Evolutionary conservation across 2,888 invertebrate species (phyloP), one percentile per base, ranked within the genome.

Genomic region (Scaptomyza polygonia): DNA sequence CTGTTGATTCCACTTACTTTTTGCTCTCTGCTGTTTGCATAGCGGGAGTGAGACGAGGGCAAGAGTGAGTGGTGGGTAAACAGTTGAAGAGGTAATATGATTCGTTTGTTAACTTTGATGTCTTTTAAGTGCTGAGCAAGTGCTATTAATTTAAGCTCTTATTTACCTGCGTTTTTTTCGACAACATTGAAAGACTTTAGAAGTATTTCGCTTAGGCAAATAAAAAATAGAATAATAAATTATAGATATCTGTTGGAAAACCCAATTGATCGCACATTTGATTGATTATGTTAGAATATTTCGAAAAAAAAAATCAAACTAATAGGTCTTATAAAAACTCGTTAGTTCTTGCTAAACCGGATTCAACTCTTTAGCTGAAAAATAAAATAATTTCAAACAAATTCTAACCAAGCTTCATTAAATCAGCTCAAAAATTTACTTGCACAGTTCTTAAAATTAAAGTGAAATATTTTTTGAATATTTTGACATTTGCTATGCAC

Each of bases 1-100:
- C 78, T 83, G 64, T 86, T 89, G 84, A 73, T 71, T 79, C 69
- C 66, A 65, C 68, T 27, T 44, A 34, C 21, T 63, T 44, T 64
- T 64, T 69, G 56, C 59, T 48, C n/a, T 78, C 30, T 65, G 72
- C 67, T 55, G 53, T 70, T 58, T 63, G 57, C 59, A 44, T 43
- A 9, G 3, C 1, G 12, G 5, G n/a, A 5, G 43, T 8, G 64
- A 34, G 9, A 57, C n/a, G 58, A 51, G 29, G 8, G 54, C 14
- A 3, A 12, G 27, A 3, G 14, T 2, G 2, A 9, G 29, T 11
- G 8, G 3, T 6, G 11, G 9, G 5, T 1, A 9, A 8, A 30
- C 4, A 11, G 9, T 7, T 32, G 52, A 25, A 7, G 11, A 39
- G 44, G 44, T 49, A 18, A 32, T 9, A 49, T 40, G 55, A 53